Evolutionary conservation across 2,797 vertebrate genomes (phyloP), one percentile per base, ranked within the genome.

Genomic region (Glossophaga mutica): DNA sequence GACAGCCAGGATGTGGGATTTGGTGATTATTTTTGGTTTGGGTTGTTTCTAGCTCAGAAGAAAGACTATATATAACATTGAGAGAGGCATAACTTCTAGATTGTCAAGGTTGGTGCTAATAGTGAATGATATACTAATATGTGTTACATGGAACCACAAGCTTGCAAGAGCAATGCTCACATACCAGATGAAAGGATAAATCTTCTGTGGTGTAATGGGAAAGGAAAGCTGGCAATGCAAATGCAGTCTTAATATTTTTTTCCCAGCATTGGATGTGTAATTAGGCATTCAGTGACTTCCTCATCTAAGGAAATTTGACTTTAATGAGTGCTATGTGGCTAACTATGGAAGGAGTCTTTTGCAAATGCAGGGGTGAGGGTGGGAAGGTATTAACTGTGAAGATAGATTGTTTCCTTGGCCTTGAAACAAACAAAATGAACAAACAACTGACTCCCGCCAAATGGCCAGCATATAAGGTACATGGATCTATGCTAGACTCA

Each of bases 11-110:
- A 96, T 93, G 96, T 97, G 97, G 96, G 95, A 96, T 94, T 96
- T 96, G 95, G 95, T 95, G 96, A 98, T 97, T 98, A 98, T 98
- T 98, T 98, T 98, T 87, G 96, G 95, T 97, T 97, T 88, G 92
- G 94, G 96, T 97, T 97, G 94, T 97, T 97, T 94, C n/a, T 92
- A 84, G 87, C 89, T 96, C 94, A 71, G 97, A 97, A 98, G 71
- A 39, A 34, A 93, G 82, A 87, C 90, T 89, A 95, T 92, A 96
- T 98, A 50, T 97, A 98, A 96, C 89, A 81, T 71, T 73, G 94
- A 91, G 94, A 95, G 96, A 87, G 48, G 77, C 96, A 91, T 87
- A 84, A 62, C 83, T 98, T 98, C 96, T 76, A 76, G 78, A 81
- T 92, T 96, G 87, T 50, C 93, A 87, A 97, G 92, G 84, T 16